Conservation (phyloP, 1,140 invertebrate species). For the Brachionus rubens region DNA sequence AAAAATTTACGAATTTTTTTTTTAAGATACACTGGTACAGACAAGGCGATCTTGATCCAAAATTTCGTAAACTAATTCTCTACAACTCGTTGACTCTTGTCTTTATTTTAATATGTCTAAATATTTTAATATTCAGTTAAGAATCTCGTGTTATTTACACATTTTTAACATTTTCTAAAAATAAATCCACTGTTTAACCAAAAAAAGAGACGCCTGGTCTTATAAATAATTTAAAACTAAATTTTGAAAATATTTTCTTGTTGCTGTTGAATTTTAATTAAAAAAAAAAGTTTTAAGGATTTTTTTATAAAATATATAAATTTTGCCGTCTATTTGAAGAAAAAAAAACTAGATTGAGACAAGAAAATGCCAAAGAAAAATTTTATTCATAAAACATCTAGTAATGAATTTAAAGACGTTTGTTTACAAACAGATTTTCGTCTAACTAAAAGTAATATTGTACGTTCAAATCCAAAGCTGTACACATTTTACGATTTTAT, state of each 20-base stretch:
- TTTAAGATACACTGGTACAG: slow-evolving; percentile 14
- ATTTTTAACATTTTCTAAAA: too few species aligned
- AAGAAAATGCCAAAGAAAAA: neutral
- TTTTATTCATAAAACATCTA: neutral
- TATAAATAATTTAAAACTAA: too few species aligned
- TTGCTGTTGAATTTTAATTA: too few species aligned
- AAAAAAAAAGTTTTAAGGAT: too few species aligned
- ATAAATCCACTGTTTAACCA: too few species aligned
- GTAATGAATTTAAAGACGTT: neutral
- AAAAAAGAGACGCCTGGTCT: too few species aligned
- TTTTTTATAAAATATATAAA: too few species aligned
- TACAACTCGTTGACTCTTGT: neutral
- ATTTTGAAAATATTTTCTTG: too few species aligned
- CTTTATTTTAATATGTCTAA: neutral
- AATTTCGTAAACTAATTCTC: neutral
- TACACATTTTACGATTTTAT: slow-evolving; percentile 40
- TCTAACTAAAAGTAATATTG: neutral
- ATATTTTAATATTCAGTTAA: neutral
- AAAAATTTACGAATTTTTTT: neutral
- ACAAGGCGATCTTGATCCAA: neutral
- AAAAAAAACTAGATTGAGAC: neutral
- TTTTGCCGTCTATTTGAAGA: too few species aligned
- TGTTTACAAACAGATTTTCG: neutral
- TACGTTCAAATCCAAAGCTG: neutral
- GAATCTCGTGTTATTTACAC: too few species aligned